These are phyloP conservation scores for Rhipidura dahli DNA, from an alignment of 2,113 vertebrate species.

Conservation along the genomic window DNA sequence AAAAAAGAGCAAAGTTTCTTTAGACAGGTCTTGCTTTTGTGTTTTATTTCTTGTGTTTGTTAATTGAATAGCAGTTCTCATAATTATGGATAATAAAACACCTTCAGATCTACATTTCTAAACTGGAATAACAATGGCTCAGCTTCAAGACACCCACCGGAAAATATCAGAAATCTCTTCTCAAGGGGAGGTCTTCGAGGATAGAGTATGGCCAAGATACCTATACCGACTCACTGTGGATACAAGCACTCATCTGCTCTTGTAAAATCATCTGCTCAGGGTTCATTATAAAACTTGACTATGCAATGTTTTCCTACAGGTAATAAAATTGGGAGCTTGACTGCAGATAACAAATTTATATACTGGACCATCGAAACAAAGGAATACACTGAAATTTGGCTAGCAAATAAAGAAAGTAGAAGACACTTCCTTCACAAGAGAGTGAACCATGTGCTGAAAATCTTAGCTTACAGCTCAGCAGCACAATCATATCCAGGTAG, in stretches of 20 bases:
- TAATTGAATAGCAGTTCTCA: background rate
- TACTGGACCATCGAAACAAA: constrained; percentile 62
- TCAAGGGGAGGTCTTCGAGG: background rate
- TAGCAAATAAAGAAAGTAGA: constrained; percentile 35
- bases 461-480: constrained; percentile 61
- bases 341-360: constrained; percentile 64
- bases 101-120: background rate
- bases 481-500: constrained; percentile 72
- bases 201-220: background rate
- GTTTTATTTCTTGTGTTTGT: background rate
- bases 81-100: background rate
- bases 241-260: background rate
- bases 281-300: background rate
- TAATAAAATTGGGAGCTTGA: constrained; percentile 49
- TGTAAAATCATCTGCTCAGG: background rate
- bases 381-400: constrained; percentile 46
- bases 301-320: constrained; percentile 30
- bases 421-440: background rate
- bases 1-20: background rate
- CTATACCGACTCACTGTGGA: background rate
- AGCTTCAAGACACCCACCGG: background rate
- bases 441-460: background rate
- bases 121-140: background rate
- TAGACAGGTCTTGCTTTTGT: background rate
- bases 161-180: background rate